A percentile compares a stretch with the other conserved stretches of the same genome.
These are phyloP conservation scores for Patella caerulea DNA, from an alignment of 2,888 invertebrate genomes.

Conservation along the genomic window DNA sequence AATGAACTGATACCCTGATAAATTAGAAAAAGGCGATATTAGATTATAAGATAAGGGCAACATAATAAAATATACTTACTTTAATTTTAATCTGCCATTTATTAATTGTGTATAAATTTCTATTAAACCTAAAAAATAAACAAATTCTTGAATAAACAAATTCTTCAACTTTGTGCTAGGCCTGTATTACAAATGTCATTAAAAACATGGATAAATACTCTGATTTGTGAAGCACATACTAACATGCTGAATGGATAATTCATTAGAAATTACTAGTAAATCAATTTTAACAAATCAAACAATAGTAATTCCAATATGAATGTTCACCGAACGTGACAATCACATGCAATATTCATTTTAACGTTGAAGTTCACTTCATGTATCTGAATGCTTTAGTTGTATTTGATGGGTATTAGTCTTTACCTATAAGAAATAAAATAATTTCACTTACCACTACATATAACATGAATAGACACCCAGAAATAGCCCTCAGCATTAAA, in stretches of 20 bases:
- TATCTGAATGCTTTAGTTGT: not conserved
- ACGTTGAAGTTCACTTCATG: too few relatives aligned
- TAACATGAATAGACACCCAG: slow-evolving; percentile 61
- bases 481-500: slow-evolving; percentile 55
- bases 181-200: too few relatives aligned
- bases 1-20: not conserved
- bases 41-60: not conserved
- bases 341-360: too few relatives aligned
- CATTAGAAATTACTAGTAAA: too few relatives aligned
- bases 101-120: slow-evolving; percentile 54
- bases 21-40: not conserved
- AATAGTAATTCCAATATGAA: too few relatives aligned
- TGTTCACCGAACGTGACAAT: too few relatives aligned
- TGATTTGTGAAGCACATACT: too few relatives aligned
- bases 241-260: too few relatives aligned
- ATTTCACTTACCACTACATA: slow-evolving; percentile 49
- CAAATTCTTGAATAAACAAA: not conserved
- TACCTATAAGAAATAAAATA: not conserved
- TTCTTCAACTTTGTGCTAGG: too few relatives aligned
- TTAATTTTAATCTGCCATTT: slow-evolving; percentile 54
- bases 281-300: too few relatives aligned
- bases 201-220: too few relatives aligned
- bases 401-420: not conserved
- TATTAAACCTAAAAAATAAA: slow-evolving; percentile 48
- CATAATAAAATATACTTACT: slow-evolving; percentile 39